These are phyloP conservation scores for Melitaea cinxia DNA, from an alignment of 1,140 invertebrate genomes.

Conservation along the genomic window DNA sequence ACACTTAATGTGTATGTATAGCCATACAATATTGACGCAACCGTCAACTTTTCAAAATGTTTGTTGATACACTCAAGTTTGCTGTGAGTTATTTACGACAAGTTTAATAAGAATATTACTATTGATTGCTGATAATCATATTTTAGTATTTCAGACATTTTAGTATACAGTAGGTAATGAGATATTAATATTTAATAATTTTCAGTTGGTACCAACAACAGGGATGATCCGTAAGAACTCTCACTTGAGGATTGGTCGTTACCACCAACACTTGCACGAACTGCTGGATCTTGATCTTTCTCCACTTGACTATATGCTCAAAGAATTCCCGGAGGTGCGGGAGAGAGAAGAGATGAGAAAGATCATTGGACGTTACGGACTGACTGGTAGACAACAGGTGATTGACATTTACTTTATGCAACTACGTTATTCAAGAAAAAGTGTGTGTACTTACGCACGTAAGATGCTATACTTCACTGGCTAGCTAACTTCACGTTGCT, in stretches of 20 bases:
- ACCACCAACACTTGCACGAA: conserved; percentile 99
- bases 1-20: too few species aligned
- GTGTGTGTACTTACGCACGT: too few species aligned
- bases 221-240: conserved; percentile 99
- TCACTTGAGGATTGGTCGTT: conserved; percentile 97
- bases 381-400: conserved; percentile 98
- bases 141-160: too few species aligned
- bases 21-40: too few species aligned
- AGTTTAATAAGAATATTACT: too few species aligned
- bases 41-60: too few species aligned
- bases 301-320: conserved; percentile 99
- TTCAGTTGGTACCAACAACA: conserved; percentile 93
- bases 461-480: too few species aligned
- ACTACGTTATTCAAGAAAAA: too few species aligned
- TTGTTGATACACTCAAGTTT: too few species aligned
- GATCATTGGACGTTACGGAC: conserved; percentile 98
- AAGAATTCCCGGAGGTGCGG: conserved; percentile 97
- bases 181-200: conserved; percentile 30
- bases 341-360: conserved; percentile 99
- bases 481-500: too few species aligned
- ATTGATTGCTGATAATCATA: too few species aligned
- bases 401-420: neutral
- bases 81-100: too few species aligned
- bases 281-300: conserved; percentile 96
- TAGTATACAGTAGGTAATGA: neutral